Evolutionary conservation across 1,140 invertebrate genomes (phyloP), one percentile per base, ranked within the genome.

Genomic region (Lordiphosa collinella): DNA sequence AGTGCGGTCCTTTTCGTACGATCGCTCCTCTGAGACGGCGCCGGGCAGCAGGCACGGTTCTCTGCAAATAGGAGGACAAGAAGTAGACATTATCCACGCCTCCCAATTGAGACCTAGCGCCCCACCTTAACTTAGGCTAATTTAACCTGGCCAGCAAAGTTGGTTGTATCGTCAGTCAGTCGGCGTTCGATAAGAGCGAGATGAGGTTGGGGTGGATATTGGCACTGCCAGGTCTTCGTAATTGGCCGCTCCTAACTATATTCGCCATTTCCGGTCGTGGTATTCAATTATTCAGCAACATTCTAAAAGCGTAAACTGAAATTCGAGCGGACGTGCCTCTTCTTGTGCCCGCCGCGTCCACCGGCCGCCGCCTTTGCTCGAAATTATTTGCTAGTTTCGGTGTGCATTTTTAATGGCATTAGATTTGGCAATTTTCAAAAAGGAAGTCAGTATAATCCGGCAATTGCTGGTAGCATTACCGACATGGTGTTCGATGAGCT

Each of bases 281-380:
- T 56, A 56, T 56, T 56, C 53, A 56, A 56, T 56, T 56, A 56
- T 56, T 56, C 34, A 56, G 43, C 43, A 56, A 48, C 53, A 56
- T 48, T 56, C 35, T 47, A 22, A 56, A 40, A 48, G 32, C 43
- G 53, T 29, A 48, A 56, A 54, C 52, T 54, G 40, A 44, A 44
- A 55, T 46, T 46, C 25, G 53, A 46, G 18, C 40, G 22, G 49
- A 40, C 36, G 49, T 37, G 37, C 18, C 49, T 13, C 12, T 11
- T 22, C 18, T 22, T 6, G 18, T 22, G 18, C 18, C 18, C 18
- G 18, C 18, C n/a, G n/a, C n/a, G n/a, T n/a, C n/a, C n/a, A n/a
- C n/a, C n/a, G n/a, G n/a, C n/a, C n/a, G n/a, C n/a, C 14, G 18
- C 14, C 52, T 35, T 54, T 31, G 5, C 18, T 8, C 14, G 16